Evolutionary conservation across 2,113 vertebrate species (phyloP).

Genomic region (Chaetorhynchus papuensis): DNA sequence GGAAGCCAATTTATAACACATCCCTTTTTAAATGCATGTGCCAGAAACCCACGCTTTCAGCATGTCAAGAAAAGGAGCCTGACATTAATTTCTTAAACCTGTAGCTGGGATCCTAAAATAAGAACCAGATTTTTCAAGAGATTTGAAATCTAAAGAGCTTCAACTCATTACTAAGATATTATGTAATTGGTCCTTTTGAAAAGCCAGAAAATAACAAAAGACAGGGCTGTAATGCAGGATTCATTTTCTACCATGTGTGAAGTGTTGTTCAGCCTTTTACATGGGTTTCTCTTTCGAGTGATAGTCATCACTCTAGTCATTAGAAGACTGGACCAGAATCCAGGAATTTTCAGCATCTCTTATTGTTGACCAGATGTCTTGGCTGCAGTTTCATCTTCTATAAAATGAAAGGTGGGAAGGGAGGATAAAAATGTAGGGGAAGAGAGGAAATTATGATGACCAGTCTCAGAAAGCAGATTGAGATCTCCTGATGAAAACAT

Average conservation of each 20-base stretch:
- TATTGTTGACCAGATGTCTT: background rate
- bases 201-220: background rate
- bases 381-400: background rate
- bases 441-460: background rate
- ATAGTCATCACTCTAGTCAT: background rate
- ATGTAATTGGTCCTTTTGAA: background rate
- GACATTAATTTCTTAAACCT: background rate
- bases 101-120: conserved; percentile 28
- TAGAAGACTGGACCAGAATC: background rate
- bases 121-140: background rate
- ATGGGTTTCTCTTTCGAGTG: background rate
- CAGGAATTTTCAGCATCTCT: background rate
- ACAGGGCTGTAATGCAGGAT: background rate
- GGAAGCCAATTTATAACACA: conserved; percentile 29
- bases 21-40: background rate
- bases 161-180: background rate
- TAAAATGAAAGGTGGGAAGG: background rate
- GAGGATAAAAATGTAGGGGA: background rate
- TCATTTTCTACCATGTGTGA: background rate
- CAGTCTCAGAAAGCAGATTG: background rate
- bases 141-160: background rate
- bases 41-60: background rate
- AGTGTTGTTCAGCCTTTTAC: background rate
- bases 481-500: background rate
- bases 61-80: background rate